Percentiles rank a stretch among this genome's conserved stretches.
Evolutionary conservation across 2,888 invertebrate species (phyloP).

Genomic region (Leistus spinibarbis): DNA sequence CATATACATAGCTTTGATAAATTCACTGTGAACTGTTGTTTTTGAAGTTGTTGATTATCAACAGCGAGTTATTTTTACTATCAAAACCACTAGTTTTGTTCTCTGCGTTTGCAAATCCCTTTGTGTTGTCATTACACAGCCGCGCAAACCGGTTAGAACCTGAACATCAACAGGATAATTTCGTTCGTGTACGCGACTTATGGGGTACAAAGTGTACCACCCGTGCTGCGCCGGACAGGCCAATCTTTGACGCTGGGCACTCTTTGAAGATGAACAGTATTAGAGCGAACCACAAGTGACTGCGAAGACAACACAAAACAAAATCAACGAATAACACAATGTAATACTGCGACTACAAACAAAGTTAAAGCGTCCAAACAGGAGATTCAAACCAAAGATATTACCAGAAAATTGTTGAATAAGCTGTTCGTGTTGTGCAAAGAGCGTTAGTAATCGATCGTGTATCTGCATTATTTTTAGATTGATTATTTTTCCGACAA

Average conservation of each 20-base stretch:
- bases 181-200: background rate
- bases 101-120: slow-evolving; percentile 22
- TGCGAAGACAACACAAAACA: background rate
- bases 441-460: too few species aligned
- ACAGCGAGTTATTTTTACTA: slow-evolving; percentile 26
- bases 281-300: background rate
- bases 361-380: background rate
- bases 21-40: slow-evolving; percentile 36
- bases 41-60: slow-evolving; percentile 33
- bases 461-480: too few species aligned
- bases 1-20: slow-evolving; percentile 35
- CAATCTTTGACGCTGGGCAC: background rate
- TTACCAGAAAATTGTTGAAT: too few species aligned
- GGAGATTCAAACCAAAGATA: too few species aligned
- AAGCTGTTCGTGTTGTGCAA: too few species aligned
- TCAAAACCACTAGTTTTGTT: slow-evolving; percentile 20
- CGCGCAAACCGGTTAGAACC: background rate
- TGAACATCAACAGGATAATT: background rate
- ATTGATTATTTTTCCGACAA: too few species aligned
- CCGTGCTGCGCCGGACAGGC: background rate
- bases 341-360: background rate
- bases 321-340: background rate
- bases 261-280: background rate
- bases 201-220: background rate
- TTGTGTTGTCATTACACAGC: background rate